These are phyloP conservation scores for Pachypsylla venusta DNA, from an alignment of 1,140 invertebrate species.

Conservation along the genomic window DNA sequence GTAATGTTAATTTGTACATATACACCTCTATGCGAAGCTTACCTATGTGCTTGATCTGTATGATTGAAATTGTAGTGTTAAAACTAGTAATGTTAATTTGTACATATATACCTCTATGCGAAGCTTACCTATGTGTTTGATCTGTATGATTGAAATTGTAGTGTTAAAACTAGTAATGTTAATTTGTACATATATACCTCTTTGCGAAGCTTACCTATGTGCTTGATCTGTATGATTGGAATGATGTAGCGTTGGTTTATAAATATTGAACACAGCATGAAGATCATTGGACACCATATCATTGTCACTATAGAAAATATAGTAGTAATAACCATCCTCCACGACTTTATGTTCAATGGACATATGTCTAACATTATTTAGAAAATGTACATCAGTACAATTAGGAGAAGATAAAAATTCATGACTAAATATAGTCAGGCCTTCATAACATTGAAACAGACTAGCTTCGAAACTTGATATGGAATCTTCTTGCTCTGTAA, in stretches of 20 bases:
- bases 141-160: no score
- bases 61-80: no score
- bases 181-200: no score
- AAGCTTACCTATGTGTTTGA: no score
- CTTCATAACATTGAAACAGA: constrained; percentile 54
- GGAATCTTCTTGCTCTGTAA: constrained; percentile 39
- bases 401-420: constrained; percentile 46
- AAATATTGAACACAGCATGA: constrained; percentile 65
- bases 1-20: no score
- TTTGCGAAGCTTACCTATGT: no score
- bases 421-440: constrained; percentile 49
- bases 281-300: constrained; percentile 60
- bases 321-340: constrained; percentile 66
- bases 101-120: no score
- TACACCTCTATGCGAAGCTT: no score
- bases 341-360: constrained; percentile 47
- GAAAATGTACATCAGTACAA: constrained; percentile 47
- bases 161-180: no score
- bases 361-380: constrained; percentile 44
- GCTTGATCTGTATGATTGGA: no score
- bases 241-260: constrained; percentile 45
- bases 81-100: no score
- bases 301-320: constrained; percentile 74
- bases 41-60: no score
- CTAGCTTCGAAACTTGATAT: constrained; percentile 61